Percentiles rank a stretch among this genome's conserved stretches.
Conservation (phyloP, 2,113 vertebrate genomes). For the Neomonachus schauinslandi region DNA sequence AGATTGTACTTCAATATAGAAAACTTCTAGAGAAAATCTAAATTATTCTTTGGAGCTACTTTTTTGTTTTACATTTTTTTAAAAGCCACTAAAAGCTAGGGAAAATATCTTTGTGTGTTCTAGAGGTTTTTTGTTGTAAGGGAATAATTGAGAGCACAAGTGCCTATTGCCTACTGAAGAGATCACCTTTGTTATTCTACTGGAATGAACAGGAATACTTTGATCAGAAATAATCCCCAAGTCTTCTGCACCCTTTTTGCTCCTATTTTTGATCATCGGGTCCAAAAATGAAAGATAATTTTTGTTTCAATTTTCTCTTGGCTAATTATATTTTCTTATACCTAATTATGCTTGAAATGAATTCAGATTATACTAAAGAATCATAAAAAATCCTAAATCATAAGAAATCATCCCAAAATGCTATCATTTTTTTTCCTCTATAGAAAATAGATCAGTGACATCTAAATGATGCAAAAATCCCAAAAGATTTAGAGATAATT, state of each 20-base stretch:
- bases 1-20: background rate
- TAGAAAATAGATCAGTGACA: background rate
- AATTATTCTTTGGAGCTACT: background rate
- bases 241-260: background rate
- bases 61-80: background rate
- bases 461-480: background rate
- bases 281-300: conserved; percentile 1
- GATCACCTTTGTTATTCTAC: background rate
- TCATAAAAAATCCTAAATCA: background rate
- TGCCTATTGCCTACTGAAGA: background rate
- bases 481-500: conserved; percentile 41
- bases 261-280: background rate
- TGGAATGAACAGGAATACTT: background rate
- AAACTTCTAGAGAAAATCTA: background rate
- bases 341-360: conserved; percentile 34
- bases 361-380: background rate
- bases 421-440: background rate
- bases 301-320: background rate
- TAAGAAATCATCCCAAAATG: conserved; percentile 5
- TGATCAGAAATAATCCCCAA: background rate
- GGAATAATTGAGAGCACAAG: background rate
- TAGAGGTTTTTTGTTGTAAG: background rate
- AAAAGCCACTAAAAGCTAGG: background rate
- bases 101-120: background rate
- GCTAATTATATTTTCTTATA: background rate